A percentile compares a stretch with the other conserved stretches of the same genome.
phyloP scores from a whole-genome alignment of 2,797 vertebrate genomes.

The Falco biarmicus region DNA sequence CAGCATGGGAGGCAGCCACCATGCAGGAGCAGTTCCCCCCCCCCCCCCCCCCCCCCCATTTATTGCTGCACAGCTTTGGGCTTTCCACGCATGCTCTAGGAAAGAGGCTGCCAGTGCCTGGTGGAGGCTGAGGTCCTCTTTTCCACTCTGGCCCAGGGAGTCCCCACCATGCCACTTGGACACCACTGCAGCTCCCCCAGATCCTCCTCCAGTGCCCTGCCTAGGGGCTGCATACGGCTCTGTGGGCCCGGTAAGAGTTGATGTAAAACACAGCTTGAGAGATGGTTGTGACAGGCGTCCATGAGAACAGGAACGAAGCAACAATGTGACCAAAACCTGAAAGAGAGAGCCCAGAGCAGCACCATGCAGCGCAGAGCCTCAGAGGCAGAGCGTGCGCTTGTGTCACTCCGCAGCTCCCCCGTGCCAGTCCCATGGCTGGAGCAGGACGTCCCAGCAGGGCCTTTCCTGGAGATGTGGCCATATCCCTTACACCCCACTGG shows the following conservation, averaged over 20 bases:
- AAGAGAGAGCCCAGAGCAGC: not conserved
- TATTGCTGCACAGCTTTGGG: not conserved
- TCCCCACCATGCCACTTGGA: too few relatives aligned
- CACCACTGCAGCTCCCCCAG: not conserved
- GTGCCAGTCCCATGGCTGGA: accelerated
- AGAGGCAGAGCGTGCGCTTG: accelerated
- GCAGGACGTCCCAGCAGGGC: not conserved
- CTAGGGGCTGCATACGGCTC: not conserved
- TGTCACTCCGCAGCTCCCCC: accelerated
- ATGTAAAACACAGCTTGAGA: accelerated
- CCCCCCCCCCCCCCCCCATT: accelerated
- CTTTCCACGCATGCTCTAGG: not conserved
- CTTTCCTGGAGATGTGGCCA: not conserved
- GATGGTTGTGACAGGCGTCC: not conserved
- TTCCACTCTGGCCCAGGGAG: not conserved
- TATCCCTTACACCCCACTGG: accelerated
- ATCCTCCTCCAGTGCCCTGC: not conserved
- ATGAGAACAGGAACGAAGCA: not conserved
- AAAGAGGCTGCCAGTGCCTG: not conserved
- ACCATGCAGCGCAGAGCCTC: not conserved
- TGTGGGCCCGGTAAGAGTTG: not conserved
- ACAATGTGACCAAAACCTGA: not conserved
- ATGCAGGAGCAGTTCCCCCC: not conserved
- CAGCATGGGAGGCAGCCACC: accelerated
- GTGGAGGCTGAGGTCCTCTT: not conserved